Conservation (phyloP, 1,140 invertebrate genomes). For the Drosophila miranda region DNA sequence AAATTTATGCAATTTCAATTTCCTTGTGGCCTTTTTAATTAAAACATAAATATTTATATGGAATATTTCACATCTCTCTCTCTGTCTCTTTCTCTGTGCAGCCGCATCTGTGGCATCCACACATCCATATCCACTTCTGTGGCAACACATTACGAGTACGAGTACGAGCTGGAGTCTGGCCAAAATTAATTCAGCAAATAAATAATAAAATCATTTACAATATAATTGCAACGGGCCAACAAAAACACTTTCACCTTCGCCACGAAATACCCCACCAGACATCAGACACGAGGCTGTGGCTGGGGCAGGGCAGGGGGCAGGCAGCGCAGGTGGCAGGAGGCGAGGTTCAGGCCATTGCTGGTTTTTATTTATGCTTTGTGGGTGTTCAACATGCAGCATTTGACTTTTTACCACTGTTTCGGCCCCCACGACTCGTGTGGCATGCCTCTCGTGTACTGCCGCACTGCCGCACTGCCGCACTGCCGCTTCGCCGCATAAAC, state of each 20-base stretch:
- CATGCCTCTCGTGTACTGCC: background rate
- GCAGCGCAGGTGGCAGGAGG: constrained; percentile 1
- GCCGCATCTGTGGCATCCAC: too few relatives aligned
- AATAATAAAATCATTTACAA: constrained; percentile 81
- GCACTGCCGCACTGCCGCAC: constrained; percentile 32
- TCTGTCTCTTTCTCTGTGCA: too few relatives aligned
- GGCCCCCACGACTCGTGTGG: constrained; percentile 11
- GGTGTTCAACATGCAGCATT: constrained; percentile 78
- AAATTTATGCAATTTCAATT: constrained; percentile 76
- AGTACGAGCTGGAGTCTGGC: background rate
- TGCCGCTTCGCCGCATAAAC: constrained; percentile 41
- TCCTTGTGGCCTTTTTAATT: constrained; percentile 80
- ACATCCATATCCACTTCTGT: background rate
- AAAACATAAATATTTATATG: constrained; percentile 81
- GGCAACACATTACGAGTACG: constrained; percentile 19
- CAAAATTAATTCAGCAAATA: constrained; percentile 78
- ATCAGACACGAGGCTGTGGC: background rate
- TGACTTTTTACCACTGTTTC: constrained; percentile 74
- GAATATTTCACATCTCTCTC: constrained; percentile 63
- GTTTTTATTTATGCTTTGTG: constrained; percentile 78
- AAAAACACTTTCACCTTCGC: constrained; percentile 78
- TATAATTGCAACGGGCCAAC: constrained; percentile 71
- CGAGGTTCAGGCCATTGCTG: constrained; percentile 48
- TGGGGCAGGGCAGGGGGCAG: too few relatives aligned
- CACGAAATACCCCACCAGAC: constrained; percentile 27